Percentiles rank a stretch among this genome's conserved stretches.
Conservation (phyloP, 2,797 vertebrate species). For the Staurois parvus region DNA sequence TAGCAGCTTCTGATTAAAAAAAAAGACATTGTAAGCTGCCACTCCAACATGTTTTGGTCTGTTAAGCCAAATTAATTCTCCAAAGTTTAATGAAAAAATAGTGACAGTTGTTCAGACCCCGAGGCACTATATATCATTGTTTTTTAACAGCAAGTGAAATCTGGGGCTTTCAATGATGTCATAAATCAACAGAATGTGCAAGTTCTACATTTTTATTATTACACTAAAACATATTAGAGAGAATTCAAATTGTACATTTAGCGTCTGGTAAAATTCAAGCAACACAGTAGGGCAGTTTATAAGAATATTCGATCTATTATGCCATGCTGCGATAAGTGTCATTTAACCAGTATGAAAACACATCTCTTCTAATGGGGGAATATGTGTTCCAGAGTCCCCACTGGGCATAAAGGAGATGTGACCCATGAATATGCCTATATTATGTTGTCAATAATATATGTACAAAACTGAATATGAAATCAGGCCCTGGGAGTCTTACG, state of each 20-base stretch:
- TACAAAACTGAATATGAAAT: conserved; percentile 4
- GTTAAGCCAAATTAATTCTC: background rate
- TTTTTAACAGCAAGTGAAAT: too few relatives aligned
- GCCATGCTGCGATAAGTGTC: background rate
- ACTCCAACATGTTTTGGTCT: background rate
- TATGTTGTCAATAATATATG: conserved; percentile 21
- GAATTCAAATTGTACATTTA: background rate
- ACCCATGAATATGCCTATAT: conserved; percentile 5
- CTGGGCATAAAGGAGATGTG: background rate
- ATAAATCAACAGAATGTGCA: too few relatives aligned
- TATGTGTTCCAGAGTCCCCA: background rate
- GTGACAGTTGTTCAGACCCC: background rate
- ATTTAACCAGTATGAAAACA: background rate
- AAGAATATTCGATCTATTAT: background rate
- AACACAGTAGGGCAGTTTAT: background rate
- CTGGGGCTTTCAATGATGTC: too few relatives aligned
- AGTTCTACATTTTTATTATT: too few relatives aligned
- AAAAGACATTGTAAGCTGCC: background rate
- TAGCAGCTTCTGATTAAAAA: background rate
- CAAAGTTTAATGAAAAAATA: background rate
- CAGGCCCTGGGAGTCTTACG: background rate
- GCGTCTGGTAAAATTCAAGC: background rate
- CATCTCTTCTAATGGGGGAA: background rate
- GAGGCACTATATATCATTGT: background rate
- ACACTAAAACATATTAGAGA: background rate